These are phyloP conservation scores for Semnornis frantzii DNA, from an alignment of 2,113 vertebrate species.

Conservation along the genomic window DNA sequence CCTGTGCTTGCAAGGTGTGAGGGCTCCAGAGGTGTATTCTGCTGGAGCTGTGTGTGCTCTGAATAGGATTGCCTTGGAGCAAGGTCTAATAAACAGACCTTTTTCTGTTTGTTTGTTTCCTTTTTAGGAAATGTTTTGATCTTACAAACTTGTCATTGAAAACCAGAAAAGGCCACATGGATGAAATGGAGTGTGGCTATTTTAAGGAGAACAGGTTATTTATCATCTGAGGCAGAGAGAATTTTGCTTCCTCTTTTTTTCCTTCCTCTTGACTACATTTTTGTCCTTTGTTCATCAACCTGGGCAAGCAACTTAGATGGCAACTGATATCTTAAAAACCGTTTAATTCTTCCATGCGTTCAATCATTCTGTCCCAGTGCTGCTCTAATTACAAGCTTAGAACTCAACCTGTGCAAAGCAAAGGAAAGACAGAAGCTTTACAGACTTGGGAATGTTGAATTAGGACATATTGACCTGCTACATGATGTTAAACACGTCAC, in stretches of 20 bases:
- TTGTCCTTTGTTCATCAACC: not conserved
- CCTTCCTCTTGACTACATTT: not conserved
- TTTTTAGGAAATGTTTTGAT: not conserved
- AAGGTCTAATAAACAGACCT: not conserved
- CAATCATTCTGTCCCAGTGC: not conserved
- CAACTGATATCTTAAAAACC: not conserved
- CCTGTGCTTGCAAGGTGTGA: not conserved
- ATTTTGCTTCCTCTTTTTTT: not conserved
- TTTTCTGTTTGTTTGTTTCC: too few species aligned
- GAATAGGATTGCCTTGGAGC: not conserved
- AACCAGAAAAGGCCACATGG: not conserved
- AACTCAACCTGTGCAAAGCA: not conserved
- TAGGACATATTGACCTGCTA: not conserved
- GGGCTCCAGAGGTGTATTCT: not conserved
- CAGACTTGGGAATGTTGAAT: not conserved
- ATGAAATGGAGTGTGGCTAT: not conserved
- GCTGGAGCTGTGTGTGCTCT: not conserved
- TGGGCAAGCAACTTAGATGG: not conserved
- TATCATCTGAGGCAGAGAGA: not conserved
- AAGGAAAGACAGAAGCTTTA: not conserved
- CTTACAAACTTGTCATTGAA: not conserved
- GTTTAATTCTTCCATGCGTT: not conserved
- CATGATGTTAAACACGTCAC: not conserved
- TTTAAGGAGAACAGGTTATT: not conserved
- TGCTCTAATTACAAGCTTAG: not conserved